A percentile compares a stretch with the other conserved stretches of the same genome.
phyloP scores from a whole-genome alignment of 2,113 vertebrate genomes.

The Saguinus imperator region DNA sequence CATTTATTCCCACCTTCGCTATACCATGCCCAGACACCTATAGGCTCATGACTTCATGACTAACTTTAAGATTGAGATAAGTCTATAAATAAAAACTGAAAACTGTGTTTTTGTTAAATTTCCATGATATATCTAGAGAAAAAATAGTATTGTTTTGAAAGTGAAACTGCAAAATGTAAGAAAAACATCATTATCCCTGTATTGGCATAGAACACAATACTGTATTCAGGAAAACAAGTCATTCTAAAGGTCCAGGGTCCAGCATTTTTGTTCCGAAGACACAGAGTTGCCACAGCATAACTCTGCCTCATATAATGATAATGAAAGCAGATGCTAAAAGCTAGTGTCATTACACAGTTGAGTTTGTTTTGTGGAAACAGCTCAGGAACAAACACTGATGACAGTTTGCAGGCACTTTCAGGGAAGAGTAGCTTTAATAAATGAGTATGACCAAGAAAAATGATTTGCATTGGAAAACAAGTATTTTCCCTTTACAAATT shows the following conservation, averaged over 20 bases:
- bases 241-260: background rate
- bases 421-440: background rate
- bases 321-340: background rate
- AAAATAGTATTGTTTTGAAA: background rate
- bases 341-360: background rate
- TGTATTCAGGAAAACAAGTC: background rate
- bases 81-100: background rate
- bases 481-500: background rate
- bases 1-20: background rate
- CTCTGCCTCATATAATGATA: accelerated
- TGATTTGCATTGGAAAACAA: background rate
- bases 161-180: background rate
- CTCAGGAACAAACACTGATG: background rate
- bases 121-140: background rate
- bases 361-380: background rate
- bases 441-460: background rate
- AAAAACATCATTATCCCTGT: background rate
- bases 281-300: no score
- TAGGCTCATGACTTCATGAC: background rate
- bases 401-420: background rate
- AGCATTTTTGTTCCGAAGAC: background rate
- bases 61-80: background rate
- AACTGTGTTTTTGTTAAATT: background rate
- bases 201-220: background rate
- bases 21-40: background rate